phyloP scores from a whole-genome alignment of 2,888 invertebrate genomes.

The Phengaris alcon region DNA sequence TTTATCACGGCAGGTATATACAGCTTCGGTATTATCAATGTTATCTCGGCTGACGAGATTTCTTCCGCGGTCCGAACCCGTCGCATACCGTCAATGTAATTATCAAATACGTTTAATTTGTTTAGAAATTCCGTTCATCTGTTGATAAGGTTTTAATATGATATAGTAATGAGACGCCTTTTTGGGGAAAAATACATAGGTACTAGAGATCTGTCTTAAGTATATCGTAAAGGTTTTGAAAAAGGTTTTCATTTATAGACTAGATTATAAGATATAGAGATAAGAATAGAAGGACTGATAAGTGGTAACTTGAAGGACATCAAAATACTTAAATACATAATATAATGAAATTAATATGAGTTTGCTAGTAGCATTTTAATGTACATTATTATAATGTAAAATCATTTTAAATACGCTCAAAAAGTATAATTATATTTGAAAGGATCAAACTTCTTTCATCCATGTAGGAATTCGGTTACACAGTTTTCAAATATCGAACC shows the following conservation, averaged over 20 bases:
- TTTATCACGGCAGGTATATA: slow-evolving; percentile 5
- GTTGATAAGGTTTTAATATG: not conserved
- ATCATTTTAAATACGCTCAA: not conserved
- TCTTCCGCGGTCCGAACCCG: slow-evolving; percentile 10
- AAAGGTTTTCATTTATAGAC: not conserved
- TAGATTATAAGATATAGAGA: not conserved
- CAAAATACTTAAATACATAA: too few species aligned
- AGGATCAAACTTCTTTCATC: not conserved
- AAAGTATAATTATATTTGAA: not conserved
- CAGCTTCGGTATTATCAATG: slow-evolving; percentile 5
- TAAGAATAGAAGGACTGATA: not conserved
- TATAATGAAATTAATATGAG: too few species aligned
- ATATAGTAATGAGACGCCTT: not conserved
- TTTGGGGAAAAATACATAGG: not conserved
- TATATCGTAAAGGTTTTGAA: not conserved
- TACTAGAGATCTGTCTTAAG: not conserved
- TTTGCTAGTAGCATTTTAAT: too few species aligned
- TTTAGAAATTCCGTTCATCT: slow-evolving; percentile 7
- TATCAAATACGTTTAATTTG: slow-evolving; percentile 19
- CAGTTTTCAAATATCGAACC: not conserved
- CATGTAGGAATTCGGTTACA: not conserved
- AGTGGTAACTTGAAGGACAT: too few species aligned
- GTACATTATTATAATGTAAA: too few species aligned
- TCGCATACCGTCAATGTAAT: slow-evolving; percentile 17
- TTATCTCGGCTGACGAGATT: slow-evolving; percentile 9